Evolutionary conservation across 2,797 vertebrate genomes (phyloP).

Genomic region (Spinus olivaceus): DNA sequence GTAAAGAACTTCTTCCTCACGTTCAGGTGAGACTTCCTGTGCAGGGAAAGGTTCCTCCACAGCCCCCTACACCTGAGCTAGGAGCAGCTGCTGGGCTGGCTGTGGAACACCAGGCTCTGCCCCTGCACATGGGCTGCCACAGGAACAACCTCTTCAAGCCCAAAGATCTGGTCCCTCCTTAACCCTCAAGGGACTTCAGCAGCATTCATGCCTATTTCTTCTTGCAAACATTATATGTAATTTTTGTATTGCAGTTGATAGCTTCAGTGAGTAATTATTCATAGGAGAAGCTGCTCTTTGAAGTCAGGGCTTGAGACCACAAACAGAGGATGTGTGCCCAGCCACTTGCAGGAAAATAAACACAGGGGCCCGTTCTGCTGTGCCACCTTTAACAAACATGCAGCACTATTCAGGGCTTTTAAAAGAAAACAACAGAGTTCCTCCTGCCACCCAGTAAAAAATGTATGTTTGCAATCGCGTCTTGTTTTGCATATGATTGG

Average conservation of each 20-base stretch:
- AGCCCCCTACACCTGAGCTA: neutral
- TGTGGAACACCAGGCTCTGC: neutral
- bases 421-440: constrained; percentile 69
- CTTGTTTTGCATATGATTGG: constrained; percentile 83
- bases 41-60: neutral
- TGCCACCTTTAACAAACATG: constrained; percentile 66
- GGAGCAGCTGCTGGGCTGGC: neutral
- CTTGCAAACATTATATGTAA: constrained; percentile 43
- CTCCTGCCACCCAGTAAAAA: constrained; percentile 76
- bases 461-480: constrained; percentile 64
- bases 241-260: constrained; percentile 53
- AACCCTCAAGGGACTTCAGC: neutral
- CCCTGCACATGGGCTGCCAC: neutral
- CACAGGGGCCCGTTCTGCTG: constrained; percentile 42
- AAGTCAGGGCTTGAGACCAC: constrained; percentile 17
- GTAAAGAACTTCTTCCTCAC: neutral
- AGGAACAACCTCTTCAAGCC: constrained; percentile 6
- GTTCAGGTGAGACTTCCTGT: neutral
- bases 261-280: constrained; percentile 56
- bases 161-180: neutral
- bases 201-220: constrained; percentile 39
- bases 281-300: constrained; percentile 47
- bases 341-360: constrained; percentile 52
- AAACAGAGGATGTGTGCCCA: neutral
- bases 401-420: constrained; percentile 57